Evolutionary conservation across 2,888 invertebrate species (phyloP), one percentile per base, ranked within the genome.

Genomic region (Malachius bipustulatus): DNA sequence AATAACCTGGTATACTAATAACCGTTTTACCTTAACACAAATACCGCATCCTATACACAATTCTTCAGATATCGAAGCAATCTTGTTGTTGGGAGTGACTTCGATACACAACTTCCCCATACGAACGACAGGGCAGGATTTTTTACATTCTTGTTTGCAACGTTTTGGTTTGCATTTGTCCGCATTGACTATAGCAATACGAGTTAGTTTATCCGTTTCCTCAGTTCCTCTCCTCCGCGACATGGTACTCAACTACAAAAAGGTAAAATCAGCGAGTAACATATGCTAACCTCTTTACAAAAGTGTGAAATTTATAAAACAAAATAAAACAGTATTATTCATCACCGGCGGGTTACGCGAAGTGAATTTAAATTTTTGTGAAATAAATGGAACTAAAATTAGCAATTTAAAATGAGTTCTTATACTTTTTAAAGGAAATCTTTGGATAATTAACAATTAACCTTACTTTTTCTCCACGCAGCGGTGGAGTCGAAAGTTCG

Each of bases 21-120:
- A 19, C 6, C n/a, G 6, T 19, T 8, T 11, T 64, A 91, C 93
- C 80, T 97, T 97, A 39, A 93, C 89, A 70, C 97, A 98, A 55
- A 98, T 98, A 79, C 97, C 97, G 66, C 97, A 98, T 54, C 97
- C 97, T 54, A 98, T 98, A 65, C 97, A 98, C 3, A 98, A 70
- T 62, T 96, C 94, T 66, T 98, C 98, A 30, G 97, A 97, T 59
- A 99, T 89, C 28, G 82, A 77, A 26, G 97, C 94, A 49, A 97
- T 91, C 68, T 97, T 97, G 54, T 87, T 91, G 52, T 88, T 87
- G 8, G 94, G 83, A 29, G 80, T 77, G 27, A 98, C 98, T 72
- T 98, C 96, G 55, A 98, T 98, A 63, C 98, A 99, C 26, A 97
- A 75, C 65, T 98, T 98, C 57, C 97, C 98, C 91, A 96, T 96